Percentiles rank a stretch among this genome's conserved stretches.
These are phyloP conservation scores for Solea senegalensis DNA, from an alignment of 2,113 vertebrate genomes.

Conservation along the genomic window DNA sequence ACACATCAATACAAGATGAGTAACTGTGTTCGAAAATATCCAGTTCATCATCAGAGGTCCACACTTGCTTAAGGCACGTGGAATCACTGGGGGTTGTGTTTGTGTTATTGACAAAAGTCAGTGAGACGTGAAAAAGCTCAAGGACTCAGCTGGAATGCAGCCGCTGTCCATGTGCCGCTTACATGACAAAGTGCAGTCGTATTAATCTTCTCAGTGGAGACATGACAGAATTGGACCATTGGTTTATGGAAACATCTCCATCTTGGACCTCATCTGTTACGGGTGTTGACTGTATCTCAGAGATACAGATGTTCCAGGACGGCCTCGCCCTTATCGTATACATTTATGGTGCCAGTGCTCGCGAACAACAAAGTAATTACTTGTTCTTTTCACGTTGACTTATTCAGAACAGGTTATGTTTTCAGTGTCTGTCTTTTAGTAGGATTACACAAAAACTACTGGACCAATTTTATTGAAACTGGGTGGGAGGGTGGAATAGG, in stretches of 20 bases:
- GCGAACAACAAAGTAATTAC: too few relatives aligned
- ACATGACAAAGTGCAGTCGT: neutral
- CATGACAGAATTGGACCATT: neutral
- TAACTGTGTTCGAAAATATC: neutral
- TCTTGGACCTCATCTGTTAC: too few relatives aligned
- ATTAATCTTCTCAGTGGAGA: neutral
- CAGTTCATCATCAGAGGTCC: neutral
- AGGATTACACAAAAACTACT: too few relatives aligned
- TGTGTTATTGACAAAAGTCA: slow-evolving; percentile 34
- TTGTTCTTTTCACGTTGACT: too few relatives aligned
- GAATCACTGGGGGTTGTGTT: slow-evolving; percentile 19
- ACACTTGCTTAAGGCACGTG: neutral
- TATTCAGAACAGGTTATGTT: too few relatives aligned
- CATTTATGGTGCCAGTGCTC: too few relatives aligned
- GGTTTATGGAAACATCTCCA: neutral
- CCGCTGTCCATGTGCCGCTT: slow-evolving; percentile 26
- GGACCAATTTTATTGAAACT: too few relatives aligned
- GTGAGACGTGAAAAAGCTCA: slow-evolving; percentile 20
- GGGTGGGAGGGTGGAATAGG: too few relatives aligned
- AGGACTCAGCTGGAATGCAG: slow-evolving; percentile 23
- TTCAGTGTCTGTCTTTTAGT: too few relatives aligned
- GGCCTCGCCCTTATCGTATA: too few relatives aligned
- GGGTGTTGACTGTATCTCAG: too few relatives aligned
- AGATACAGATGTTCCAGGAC: too few relatives aligned
- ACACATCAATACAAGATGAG: neutral